Evolutionary conservation across 2,113 vertebrate genomes (phyloP), one percentile per base, ranked within the genome.

Genomic region (Callocephalon fimbriatum): DNA sequence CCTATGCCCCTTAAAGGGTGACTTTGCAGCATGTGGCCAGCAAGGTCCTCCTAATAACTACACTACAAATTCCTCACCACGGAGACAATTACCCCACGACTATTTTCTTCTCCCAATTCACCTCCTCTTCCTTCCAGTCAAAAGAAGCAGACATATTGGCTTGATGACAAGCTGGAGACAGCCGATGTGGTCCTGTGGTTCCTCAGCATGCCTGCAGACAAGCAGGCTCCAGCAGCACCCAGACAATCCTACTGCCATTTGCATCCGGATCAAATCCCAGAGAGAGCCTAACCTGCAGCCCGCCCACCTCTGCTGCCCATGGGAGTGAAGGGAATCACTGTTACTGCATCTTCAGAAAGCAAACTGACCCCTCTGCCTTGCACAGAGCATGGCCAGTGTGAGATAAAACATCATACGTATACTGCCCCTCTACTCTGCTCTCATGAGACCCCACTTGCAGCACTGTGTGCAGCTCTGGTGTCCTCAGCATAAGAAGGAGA

Each of bases 291-390:
- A 23, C 40, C 48, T 27, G 54, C 74, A 61, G 48, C 35, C 22
- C 50, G 16, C 38, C 44, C 31, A 4, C 2, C 61, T 59, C 42
- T 38, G 19, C 38, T 3, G 4, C 35, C 63, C 50, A 23, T 8
- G 8, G 26, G 15, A 66, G 31, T 31, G 0, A 0, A 51, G 54
- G 23, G 42, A 45, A 83, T 54, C 0, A 0, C 37, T 56, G 35
- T 42, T 18, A 26, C 25, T 15, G 4, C 19, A 27, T 45, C 29
- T 59, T 20, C 66, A 83, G 66, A 27, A 37, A 82, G 67, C 15
- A 85, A 86, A 71, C 9, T 0, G 2, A 23, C 15, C 42, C 45
- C 50, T 62, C 66, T 54, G 20, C 25, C 35, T 93, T n/a, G n/a
- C 56, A n/a, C 1, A 2, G 15, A 63, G 47, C 0, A 15, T 12